phyloP scores from a whole-genome alignment of 2,797 vertebrate genomes.

The Euthynnus affinis region DNA sequence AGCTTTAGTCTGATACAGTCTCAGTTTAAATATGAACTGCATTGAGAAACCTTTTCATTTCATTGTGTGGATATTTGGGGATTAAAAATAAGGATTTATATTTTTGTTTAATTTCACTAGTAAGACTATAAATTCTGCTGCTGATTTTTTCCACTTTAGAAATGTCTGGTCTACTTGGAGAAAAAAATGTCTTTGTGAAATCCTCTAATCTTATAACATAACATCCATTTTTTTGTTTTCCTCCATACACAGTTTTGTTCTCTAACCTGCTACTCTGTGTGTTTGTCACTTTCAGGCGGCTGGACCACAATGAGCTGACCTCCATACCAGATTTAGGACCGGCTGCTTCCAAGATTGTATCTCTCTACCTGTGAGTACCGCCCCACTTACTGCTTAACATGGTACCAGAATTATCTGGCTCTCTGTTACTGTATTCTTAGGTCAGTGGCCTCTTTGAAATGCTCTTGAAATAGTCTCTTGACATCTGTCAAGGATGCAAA shows the following conservation, averaged over 20 bases:
- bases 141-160: not conserved
- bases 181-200: not conserved
- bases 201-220: not conserved
- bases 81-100: not conserved
- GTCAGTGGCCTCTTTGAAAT: constrained; percentile 61
- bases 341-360: constrained; percentile 83
- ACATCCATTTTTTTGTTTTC: constrained; percentile 9
- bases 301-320: constrained; percentile 94
- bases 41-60: no score
- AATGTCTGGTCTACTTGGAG: not conserved
- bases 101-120: not conserved
- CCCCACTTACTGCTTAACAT: constrained; percentile 32
- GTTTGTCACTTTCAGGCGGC: constrained; percentile 82
- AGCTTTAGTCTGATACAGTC: not conserved
- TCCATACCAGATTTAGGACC: constrained; percentile 90
- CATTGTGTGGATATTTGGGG: not conserved
- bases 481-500: constrained; percentile 45
- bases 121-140: not conserved
- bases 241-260: constrained; percentile 9
- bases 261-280: constrained; percentile 44
- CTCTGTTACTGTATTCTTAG: constrained; percentile 60
- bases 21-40: not conserved
- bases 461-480: constrained; percentile 64
- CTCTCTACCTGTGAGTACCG: constrained; percentile 93
- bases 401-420: constrained; percentile 41